Base-by-base conservation (phyloP, 2,888 invertebrate genomes). In the Uropetala carovei region DNA sequence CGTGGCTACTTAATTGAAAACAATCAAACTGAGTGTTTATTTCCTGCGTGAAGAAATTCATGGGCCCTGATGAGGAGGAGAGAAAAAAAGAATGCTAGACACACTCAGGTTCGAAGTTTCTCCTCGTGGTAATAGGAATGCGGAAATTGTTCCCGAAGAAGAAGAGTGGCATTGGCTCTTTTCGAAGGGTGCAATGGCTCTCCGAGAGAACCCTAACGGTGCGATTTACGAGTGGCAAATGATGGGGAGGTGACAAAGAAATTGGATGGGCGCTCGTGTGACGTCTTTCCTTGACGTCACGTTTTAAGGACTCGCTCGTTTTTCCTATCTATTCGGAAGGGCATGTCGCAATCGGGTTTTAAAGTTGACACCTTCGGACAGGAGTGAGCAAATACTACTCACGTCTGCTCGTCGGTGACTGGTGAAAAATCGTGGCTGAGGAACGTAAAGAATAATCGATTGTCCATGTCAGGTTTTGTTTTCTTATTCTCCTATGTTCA, bases 61-160 rank as follows among this genome's bases (percentile, higher is more conserved):
- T 43, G 5, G 43, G 5, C 43, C 43, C 43, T 43, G 5, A 43
- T 3, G 43, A 43, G n/a, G n/a, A n/a, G n/a, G n/a, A n/a, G n/a
- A n/a, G n/a, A 43, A 43, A 43, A 43, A 43, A 75, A 75, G 27
- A 75, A 22, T 75, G 75, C 22, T 22, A 11, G 75, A 22, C 22
- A 75, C 22, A 75, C 75, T n/a, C 75, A 75, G 75, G 75, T 75
- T 75, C 75, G 27, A 27, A 75, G 75, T 27, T 75, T 22, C 75
- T 27, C 75, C 68, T 5, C 68, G 22, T 11, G 5, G 13, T 8
- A 27, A 22, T 13, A 13, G 27, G 75, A 75, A 75, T 27, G 75
- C 75, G 75, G 75, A 75, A 22, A 75, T 75, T 27, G 27, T 27
- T 75, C 18, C 43, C 43, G 43, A 43, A 43, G 43, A 5, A 22